A percentile compares a stretch with the other conserved stretches of the same genome.
Conservation (phyloP, 1,140 invertebrate species). For the Bombus pyrosoma region DNA sequence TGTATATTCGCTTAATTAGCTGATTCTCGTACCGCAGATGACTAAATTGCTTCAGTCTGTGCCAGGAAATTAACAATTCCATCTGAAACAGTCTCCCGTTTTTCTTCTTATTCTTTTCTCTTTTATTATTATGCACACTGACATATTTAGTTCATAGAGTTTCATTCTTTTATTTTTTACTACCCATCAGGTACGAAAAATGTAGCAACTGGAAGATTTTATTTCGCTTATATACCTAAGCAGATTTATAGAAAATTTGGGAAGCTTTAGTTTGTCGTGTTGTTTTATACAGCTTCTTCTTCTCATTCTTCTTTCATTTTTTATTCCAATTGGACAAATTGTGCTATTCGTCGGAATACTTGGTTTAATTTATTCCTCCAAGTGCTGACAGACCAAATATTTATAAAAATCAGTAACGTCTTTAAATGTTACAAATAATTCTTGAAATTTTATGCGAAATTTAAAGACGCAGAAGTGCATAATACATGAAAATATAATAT, state of each 20-base stretch:
- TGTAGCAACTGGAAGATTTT: too few relatives aligned
- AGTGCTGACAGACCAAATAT: too few relatives aligned
- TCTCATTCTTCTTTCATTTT: background rate
- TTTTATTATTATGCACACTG: too few relatives aligned
- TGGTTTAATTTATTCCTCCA: too few relatives aligned
- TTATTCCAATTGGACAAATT: background rate
- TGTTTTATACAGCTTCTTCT: background rate
- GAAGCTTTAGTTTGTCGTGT: background rate
- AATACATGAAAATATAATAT: too few relatives aligned
- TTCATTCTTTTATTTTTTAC: background rate
- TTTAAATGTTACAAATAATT: too few relatives aligned
- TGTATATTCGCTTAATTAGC: constrained; percentile 37
- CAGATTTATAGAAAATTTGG: background rate
- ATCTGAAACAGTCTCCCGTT: background rate
- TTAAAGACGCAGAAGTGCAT: too few relatives aligned
- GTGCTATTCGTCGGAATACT: too few relatives aligned
- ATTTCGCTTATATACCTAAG: background rate
- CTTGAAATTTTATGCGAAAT: too few relatives aligned
- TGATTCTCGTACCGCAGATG: constrained; percentile 26
- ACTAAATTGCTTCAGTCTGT: constrained; percentile 9
- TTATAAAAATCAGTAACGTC: too few relatives aligned
- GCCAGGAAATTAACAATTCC: constrained; percentile 19
- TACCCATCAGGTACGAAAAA: background rate
- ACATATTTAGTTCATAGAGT: background rate
- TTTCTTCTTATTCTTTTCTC: background rate